Percentiles rank a stretch among this genome's conserved stretches.
phyloP scores from a whole-genome alignment of 2,888 invertebrate species.

The Crossocerus cetratus region DNA sequence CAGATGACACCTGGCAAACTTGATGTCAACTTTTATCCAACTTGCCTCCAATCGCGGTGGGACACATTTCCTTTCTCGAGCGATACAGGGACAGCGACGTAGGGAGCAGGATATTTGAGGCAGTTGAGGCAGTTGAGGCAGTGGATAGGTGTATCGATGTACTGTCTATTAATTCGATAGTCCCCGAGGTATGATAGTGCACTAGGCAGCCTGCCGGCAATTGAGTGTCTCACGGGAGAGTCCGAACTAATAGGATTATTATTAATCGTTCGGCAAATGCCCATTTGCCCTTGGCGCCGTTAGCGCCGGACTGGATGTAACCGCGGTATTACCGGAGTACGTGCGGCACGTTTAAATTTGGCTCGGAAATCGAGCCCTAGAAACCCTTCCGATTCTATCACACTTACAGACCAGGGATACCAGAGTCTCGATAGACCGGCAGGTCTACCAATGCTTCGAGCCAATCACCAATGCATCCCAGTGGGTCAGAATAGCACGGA shows the following conservation, averaged over 20 bases:
- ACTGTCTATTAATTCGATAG: neutral
- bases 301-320: too few relatives aligned
- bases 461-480: slow-evolving; percentile 16
- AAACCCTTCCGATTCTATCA: too few relatives aligned
- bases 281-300: neutral
- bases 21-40: slow-evolving; percentile 31
- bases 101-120: too few relatives aligned
- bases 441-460: neutral
- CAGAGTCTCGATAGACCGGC: too few relatives aligned
- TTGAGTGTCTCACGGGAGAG: slow-evolving; percentile 20
- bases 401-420: too few relatives aligned
- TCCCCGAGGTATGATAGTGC: slow-evolving; percentile 13
- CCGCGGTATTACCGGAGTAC: too few relatives aligned
- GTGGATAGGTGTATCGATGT: too few relatives aligned
- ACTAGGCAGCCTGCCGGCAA: slow-evolving; percentile 5
- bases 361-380: too few relatives aligned
- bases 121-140: too few relatives aligned
- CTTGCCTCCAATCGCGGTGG: slow-evolving; percentile 19
- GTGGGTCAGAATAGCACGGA: neutral
- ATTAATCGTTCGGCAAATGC: slow-evolving; percentile 33
- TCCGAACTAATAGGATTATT: slow-evolving; percentile 40
- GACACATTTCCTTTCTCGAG: too few relatives aligned
- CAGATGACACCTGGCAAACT: slow-evolving; percentile 26
- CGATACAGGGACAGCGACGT: too few relatives aligned
- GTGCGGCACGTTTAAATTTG: too few relatives aligned